Evolutionary conservation across 2,113 vertebrate species (phyloP).

Genomic region (crab-eating macaque (Macaca fascicularis)): DNA sequence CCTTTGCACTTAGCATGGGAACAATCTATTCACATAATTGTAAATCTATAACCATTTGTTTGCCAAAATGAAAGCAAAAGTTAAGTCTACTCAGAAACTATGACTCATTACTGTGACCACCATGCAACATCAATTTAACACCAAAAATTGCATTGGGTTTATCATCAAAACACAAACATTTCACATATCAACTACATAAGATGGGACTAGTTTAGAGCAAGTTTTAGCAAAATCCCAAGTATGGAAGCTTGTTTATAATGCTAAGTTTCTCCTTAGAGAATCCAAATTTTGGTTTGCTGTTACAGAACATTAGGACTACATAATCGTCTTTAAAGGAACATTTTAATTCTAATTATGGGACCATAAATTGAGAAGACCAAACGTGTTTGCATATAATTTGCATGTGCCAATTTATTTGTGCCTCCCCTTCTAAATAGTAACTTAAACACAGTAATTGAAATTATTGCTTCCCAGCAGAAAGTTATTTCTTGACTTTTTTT

Average conservation of each 20-base stretch:
- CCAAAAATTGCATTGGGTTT: neutral
- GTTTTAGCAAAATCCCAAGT: neutral
- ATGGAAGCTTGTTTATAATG: constrained; percentile 1
- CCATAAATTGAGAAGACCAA: neutral
- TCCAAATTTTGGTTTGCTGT: neutral
- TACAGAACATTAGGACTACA: neutral
- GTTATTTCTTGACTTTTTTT: neutral
- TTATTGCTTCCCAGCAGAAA: neutral
- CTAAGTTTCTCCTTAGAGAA: neutral
- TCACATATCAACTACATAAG: neutral
- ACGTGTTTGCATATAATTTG: neutral
- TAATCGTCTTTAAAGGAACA: neutral
- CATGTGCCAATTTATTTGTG: neutral
- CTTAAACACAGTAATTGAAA: neutral
- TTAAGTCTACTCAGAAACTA: neutral
- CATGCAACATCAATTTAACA: neutral
- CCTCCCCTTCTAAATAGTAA: neutral
- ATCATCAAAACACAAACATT: constrained; percentile 29
- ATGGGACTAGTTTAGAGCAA: neutral
- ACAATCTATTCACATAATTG: neutral
- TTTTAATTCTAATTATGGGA: constrained; percentile 11
- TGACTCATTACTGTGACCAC: neutral
- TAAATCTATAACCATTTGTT: neutral
- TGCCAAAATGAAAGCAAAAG: constrained; percentile 34
- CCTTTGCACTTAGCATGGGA: neutral